Evolutionary conservation across 2,797 vertebrate species (phyloP), one percentile per base, ranked within the genome.

Genomic region (Falco cherrug): DNA sequence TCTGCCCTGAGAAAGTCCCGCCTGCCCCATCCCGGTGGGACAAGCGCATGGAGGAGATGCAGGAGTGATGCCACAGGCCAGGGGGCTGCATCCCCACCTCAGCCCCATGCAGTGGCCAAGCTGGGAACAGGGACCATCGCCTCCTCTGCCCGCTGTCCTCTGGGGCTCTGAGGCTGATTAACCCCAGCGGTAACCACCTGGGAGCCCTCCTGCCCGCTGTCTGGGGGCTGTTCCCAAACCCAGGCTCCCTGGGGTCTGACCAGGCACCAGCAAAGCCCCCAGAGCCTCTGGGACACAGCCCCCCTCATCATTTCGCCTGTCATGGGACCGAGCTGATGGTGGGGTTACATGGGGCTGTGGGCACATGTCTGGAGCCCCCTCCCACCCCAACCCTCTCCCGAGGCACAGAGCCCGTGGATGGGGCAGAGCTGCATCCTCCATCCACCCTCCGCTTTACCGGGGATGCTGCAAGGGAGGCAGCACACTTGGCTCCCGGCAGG

Each of bases 21-120:
- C 57, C n/a, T 78, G 64, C 39, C 37, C 18, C 9, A 5, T 13
- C 26, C 33, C 3, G 1, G 25, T 16, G 33, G 37, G 56, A 5
- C 1, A 20, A 41, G 18, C 5, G 17, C 53, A 17, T 5, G 1
- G 1, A 5, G 22, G 16, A 53, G 31, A 37, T 3, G 1, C 33
- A 7, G 41, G 18, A 48, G 28, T 5, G 29, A 10, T 15, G 43
- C 24, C 14, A 2, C 1, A 11, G 53, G 28, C 65, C 22, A 15
- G 45, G 45, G 48, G 22, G 35, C 78, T 68, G n/a, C 8, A 3
- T 37, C 43, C 41, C 41, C 33, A 15, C 6, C 71, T 35, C 16
- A 43, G 43, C 43, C 43, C 17, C 17, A 7, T 43, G 43, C 43
- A 43, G 43, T 16, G 43, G 43, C 43, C 16, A 39, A 74, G 71